Evolutionary conservation across 1,140 invertebrate genomes (phyloP).

Genomic region (Tetramorium simillimum): DNA sequence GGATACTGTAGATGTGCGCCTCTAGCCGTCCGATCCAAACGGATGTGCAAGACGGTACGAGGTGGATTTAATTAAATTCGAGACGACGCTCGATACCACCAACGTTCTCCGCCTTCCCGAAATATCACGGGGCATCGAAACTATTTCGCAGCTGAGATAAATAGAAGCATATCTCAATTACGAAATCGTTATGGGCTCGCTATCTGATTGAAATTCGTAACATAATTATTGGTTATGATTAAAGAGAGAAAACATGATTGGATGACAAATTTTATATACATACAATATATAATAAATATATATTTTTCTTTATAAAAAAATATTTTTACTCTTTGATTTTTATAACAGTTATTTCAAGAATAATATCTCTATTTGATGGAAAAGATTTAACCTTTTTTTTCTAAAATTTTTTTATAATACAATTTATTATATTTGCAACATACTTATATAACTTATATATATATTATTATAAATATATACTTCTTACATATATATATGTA

Average conservation of each 20-base stretch:
- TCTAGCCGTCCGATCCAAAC: slow-evolving; percentile 9
- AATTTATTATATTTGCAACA: not conserved
- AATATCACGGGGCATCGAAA: slow-evolving; percentile 22
- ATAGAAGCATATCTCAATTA: not conserved
- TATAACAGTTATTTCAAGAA: not conserved
- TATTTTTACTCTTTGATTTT: not conserved
- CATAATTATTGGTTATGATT: not conserved
- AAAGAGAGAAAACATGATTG: not conserved
- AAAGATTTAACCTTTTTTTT: not conserved
- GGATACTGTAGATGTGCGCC: not conserved
- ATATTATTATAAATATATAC: too few species aligned
- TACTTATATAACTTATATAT: not conserved
- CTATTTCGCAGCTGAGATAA: slow-evolving; percentile 24
- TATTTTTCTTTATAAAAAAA: not conserved
- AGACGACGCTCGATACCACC: slow-evolving; percentile 7
- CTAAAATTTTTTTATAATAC: not conserved
- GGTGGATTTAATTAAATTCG: slow-evolving; percentile 49
- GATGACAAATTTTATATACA: not conserved
- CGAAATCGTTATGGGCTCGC: not conserved
- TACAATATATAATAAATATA: too few species aligned
- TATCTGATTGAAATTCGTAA: not conserved
- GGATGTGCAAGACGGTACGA: not conserved
- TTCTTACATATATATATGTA: too few species aligned
- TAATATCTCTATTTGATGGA: not conserved
- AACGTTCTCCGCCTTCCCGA: slow-evolving; percentile 3